Evolutionary conservation across 2,888 invertebrate genomes (phyloP), one percentile per base, ranked within the genome.

Genomic region (Anarsia innoxiella): DNA sequence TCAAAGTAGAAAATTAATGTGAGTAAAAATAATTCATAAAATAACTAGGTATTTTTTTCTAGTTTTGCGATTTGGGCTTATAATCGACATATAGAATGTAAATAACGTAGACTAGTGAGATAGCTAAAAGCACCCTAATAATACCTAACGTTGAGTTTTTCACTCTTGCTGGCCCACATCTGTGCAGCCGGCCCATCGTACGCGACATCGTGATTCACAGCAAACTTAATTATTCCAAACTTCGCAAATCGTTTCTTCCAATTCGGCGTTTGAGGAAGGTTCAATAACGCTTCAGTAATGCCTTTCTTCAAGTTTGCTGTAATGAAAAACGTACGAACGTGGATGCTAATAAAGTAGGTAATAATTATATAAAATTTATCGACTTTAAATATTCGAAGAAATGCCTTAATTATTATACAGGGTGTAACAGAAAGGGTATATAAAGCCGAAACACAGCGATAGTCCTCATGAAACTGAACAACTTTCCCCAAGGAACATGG

Each of bases 141-240:
- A 82, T 86, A 86, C 58, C 82, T 67, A 67, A 86, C 55, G 59
- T 79, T 83, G 75, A 87, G 74, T 63, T 77, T 80, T 56, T 78
- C 77, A 49, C 66, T 69, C 57, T 77, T 69, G 71, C 72, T 67
- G 71, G 79, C 60, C 71, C 85, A 73, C 78, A 80, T 60, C 64
- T 85, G 84, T 75, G 84, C 78, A 77, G 75, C 59, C 66, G 76
- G 60, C 73, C 80, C 76, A 66, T 82, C 59, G 55, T 86, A 87
- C 57, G 72, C 63, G 65, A 66, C 77, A 73, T 75, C 58, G 42
- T 66, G 69, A 53, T 86, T 86, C 12, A 38, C 51, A 2, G 59
- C 76, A 54, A 85, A 87, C 47, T 82, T 84, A 30, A 80, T 67
- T 16, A 87, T 42, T 10, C 87, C 87, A 50, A 85, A 87, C 44